Base-by-base conservation (phyloP, 2,113 vertebrate genomes). In the Neotragus moschatus region DNA sequence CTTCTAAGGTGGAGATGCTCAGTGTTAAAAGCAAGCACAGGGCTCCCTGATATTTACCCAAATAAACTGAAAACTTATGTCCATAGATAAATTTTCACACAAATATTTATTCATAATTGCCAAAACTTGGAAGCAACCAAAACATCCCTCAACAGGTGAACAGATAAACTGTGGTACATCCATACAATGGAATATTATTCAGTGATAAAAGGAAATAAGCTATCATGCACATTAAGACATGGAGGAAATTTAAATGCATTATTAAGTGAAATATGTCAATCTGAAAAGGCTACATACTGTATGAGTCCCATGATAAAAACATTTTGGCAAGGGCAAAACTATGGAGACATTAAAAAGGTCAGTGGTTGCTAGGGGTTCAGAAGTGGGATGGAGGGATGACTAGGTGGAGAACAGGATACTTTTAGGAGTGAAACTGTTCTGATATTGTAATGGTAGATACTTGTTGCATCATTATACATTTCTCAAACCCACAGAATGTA, bases 111-210 rank as follows among this genome's bases (percentile, higher is more conserved):
- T 95, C 21, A 43, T 66, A 89, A 94, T 3, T 94, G 55, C 55
- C n/a, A 82, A 93, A 88, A 91, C 28, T 82, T 89, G 70, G n/a
- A 84, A 95, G 39, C 26, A 97, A 95, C n/a, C 58, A 85, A 95
- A n/a, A 56, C 39, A 63, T 70, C n/a, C 66, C 49, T 90, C 33
- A 92, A 79, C 14, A 92, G 49, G 56, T 61, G 8, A 93, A 79
- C 53, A 36, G 39, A 82, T 81, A 86, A 80, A 75, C n/a, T n/a
- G 9, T 85, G 36, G 36, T 81, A 96, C 28, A 92, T 73, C 23
- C 36, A 53, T 21, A 93, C 16, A 84, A 30, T 58, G 45, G 4
- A 92, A 28, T 89, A 91, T 53, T 88, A 84, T 30, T 90, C 36
- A 84, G 33, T 51, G 21, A 89, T 82, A 85, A 91, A 95, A 81